A percentile compares a stretch with the other conserved stretches of the same genome.
Conservation (phyloP, 2,113 vertebrate species). For the Sterrhoptilus dennistouni region DNA sequence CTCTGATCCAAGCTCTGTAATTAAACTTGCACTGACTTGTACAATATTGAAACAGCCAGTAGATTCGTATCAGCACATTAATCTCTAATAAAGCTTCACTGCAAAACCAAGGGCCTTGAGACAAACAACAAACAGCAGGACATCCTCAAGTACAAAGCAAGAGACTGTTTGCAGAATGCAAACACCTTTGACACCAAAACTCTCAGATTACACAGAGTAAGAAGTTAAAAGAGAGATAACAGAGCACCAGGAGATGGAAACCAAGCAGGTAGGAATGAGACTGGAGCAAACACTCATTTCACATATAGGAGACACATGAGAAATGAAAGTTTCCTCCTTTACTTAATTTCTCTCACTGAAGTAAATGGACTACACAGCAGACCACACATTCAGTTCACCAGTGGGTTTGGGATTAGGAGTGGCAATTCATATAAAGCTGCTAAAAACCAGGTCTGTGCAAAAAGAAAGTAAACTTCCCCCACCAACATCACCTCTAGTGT, state of each 20-base stretch:
- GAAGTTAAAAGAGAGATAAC: neutral
- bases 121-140: neutral
- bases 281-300: neutral
- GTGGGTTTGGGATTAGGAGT: neutral
- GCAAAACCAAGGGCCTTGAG: neutral
- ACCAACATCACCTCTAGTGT: neutral
- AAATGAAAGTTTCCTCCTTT: neutral
- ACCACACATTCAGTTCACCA: neutral
- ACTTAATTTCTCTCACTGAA: neutral
- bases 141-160: neutral
- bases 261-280: neutral
- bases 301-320: neutral
- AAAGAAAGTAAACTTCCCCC: neutral
- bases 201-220: neutral
- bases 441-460: neutral
- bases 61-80: neutral
- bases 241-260: neutral
- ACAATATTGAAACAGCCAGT: neutral
- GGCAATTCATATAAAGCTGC: neutral
- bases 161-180: neutral
- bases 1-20: neutral
- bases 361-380: neutral
- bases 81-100: neutral
- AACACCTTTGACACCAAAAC: neutral
- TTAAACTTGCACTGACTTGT: neutral